Evolutionary conservation across 1,140 invertebrate species (phyloP).

Genomic region (Helicoverpa zea): DNA sequence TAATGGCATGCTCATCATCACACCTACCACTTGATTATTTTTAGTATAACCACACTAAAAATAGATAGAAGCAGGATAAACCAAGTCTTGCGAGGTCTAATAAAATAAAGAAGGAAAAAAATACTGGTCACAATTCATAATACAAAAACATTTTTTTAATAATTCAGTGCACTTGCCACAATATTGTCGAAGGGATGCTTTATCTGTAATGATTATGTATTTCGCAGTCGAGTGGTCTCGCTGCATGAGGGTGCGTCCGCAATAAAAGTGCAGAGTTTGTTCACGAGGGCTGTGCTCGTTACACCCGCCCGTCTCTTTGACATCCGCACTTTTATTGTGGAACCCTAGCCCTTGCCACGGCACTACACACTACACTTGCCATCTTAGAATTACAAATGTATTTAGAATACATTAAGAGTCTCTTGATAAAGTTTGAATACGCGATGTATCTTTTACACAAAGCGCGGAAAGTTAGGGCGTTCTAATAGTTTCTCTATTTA

Average conservation of each 20-base stretch:
- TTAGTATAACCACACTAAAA: conserved; percentile 30
- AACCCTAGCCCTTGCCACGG: conserved; percentile 66
- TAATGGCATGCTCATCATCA: conserved; percentile 53
- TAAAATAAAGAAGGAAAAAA: background rate
- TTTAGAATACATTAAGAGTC: conserved; percentile 37
- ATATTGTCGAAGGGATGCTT: conserved; percentile 68
- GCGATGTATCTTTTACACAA: conserved; percentile 16
- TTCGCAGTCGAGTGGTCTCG: conserved; percentile 76
- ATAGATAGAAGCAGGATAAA: background rate
- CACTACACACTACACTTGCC: conserved; percentile 29
- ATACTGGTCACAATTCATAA: background rate
- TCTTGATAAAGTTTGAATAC: conserved; percentile 31
- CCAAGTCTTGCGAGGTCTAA: too few species aligned
- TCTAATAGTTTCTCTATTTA: background rate
- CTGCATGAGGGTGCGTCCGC: conserved; percentile 68
- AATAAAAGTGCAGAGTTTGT: conserved; percentile 76
- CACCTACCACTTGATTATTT: conserved; percentile 30
- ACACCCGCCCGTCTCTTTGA: conserved; percentile 73
- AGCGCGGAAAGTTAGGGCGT: background rate
- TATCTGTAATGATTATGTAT: conserved; percentile 79
- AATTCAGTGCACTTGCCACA: conserved; percentile 47
- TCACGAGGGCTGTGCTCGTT: conserved; percentile 55
- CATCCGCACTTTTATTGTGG: conserved; percentile 78
- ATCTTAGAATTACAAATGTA: conserved; percentile 40
- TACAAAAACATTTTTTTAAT: conserved; percentile 40